Percentiles rank a stretch among this genome's conserved stretches.
Conservation (phyloP, 2,888 invertebrate species). For the Erebia aethiops region DNA sequence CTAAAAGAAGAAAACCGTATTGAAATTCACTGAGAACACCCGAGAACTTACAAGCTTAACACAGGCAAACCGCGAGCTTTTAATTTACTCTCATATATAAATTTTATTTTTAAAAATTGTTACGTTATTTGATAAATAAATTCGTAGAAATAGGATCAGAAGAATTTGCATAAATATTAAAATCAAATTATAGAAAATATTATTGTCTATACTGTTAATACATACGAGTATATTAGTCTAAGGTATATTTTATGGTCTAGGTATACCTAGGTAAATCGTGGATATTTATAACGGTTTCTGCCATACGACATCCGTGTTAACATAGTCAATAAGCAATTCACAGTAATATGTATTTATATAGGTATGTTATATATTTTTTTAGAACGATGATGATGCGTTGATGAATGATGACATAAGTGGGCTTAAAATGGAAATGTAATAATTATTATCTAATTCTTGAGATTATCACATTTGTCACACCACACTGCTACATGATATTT, state of each 20-base stretch:
- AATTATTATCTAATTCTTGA: conserved; percentile 21
- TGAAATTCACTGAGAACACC: too few relatives aligned
- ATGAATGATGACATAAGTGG: conserved; percentile 23
- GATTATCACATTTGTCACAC: conserved; percentile 23
- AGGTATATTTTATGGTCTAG: neutral
- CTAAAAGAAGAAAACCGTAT: too few relatives aligned
- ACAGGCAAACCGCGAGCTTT: too few relatives aligned
- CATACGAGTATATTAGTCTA: too few relatives aligned
- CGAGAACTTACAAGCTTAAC: too few relatives aligned
- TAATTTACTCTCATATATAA: too few relatives aligned
- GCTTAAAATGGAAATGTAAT: conserved; percentile 23
- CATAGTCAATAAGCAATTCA: conserved; percentile 14
- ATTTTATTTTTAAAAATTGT: too few relatives aligned
- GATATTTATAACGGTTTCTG: neutral
- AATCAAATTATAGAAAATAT: too few relatives aligned
- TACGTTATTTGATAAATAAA: too few relatives aligned
- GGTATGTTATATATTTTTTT: conserved; percentile 23
- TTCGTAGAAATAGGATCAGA: too few relatives aligned
- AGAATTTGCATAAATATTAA: too few relatives aligned
- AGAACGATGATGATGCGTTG: conserved; percentile 23
- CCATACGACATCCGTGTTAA: conserved; percentile 10
- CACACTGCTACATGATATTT: conserved; percentile 12
- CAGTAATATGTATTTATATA: neutral
- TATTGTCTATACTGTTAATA: too few relatives aligned
- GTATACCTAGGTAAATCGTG: neutral